Evolutionary conservation across 1,140 invertebrate species (phyloP), one percentile per base, ranked within the genome.

Genomic region (Saccostrea cuccullata): DNA sequence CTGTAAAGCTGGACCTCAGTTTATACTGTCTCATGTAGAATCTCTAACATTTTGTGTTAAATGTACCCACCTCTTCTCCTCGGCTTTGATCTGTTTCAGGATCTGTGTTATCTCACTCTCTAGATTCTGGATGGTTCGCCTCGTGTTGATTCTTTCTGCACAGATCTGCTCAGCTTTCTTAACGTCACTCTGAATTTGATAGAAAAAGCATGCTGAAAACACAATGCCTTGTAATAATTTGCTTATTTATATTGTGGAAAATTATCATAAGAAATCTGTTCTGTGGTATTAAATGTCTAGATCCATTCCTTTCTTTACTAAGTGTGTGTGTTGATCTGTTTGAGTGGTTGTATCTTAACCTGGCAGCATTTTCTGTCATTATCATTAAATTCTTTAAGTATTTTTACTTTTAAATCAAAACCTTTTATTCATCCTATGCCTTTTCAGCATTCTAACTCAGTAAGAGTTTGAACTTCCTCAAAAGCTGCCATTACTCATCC

Each of bases 21-120:
- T n/a, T n/a, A n/a, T n/a, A n/a, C n/a, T n/a, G 30, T 36, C 30
- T 36, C n/a, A 36, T 36, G 30, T 36, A 36, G 30, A 36, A 47
- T 47, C 1, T 2, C 47, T 6, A 47, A 47, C 9, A 1, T 5
- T 47, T 47, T 6, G 47, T 47, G 9, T 8, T 47, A 9, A 3
- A 47, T 47, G 6, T 47, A 47, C 70, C 30, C 70, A 94, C 93
- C 88, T 91, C 89, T 93, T 92, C 89, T 94, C 93, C 89, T 95
- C 92, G 15, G 91, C 87, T 67, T 91, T 91, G 17, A 94, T 94
- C 26, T 91, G 91, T 87, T 93, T 93, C 36, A 92, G 85, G 12
- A 94, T 94, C 89, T 95, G 94, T 26, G 89, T 90, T 4, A 95
- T 94, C 85, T 95, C 94, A 90, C 86, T 94, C 23, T 94, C 90